Percentiles rank a stretch among this genome's conserved stretches.
Conservation (phyloP, 1,140 invertebrate genomes). For the Papilio glaucus region DNA sequence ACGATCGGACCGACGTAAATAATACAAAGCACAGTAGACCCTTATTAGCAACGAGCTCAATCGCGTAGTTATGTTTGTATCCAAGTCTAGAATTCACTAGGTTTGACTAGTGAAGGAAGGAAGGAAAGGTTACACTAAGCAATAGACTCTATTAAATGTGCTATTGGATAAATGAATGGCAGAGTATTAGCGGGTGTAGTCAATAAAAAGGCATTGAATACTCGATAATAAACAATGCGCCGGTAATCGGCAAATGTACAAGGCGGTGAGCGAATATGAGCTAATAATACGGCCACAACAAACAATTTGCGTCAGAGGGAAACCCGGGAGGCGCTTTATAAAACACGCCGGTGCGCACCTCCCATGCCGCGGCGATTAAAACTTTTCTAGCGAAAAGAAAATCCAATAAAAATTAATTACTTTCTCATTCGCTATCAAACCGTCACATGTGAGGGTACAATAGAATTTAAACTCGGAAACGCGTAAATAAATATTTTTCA, state of each 20-base stretch:
- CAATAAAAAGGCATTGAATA: conserved; percentile 47
- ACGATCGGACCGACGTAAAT: conserved; percentile 71
- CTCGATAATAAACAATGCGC: conserved; percentile 53
- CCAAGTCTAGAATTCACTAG: conserved; percentile 57
- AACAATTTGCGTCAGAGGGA: conserved; percentile 66
- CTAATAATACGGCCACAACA: conserved; percentile 70
- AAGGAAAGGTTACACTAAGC: conserved; percentile 28
- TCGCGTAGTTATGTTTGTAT: conserved; percentile 59
- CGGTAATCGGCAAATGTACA: conserved; percentile 58
- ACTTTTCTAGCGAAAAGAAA: conserved; percentile 71
- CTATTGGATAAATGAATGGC: conserved; percentile 40
- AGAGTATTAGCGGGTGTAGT: conserved; percentile 39
- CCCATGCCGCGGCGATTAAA: conserved; percentile 66
- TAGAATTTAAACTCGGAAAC: conserved; percentile 62
- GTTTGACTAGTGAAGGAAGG: conserved; percentile 46
- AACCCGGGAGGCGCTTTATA: conserved; percentile 56
- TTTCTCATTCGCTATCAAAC: conserved; percentile 57
- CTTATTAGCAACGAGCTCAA: conserved; percentile 43
- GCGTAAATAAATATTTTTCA: conserved; percentile 74
- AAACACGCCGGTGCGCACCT: conserved; percentile 58
- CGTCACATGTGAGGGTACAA: conserved; percentile 56
- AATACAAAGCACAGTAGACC: conserved; percentile 52
- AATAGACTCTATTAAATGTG: conserved; percentile 11
- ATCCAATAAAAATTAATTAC: conserved; percentile 73
- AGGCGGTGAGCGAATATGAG: conserved; percentile 52